Conservation (phyloP, 1,140 invertebrate species). For the Philopotamus ludificatus region DNA sequence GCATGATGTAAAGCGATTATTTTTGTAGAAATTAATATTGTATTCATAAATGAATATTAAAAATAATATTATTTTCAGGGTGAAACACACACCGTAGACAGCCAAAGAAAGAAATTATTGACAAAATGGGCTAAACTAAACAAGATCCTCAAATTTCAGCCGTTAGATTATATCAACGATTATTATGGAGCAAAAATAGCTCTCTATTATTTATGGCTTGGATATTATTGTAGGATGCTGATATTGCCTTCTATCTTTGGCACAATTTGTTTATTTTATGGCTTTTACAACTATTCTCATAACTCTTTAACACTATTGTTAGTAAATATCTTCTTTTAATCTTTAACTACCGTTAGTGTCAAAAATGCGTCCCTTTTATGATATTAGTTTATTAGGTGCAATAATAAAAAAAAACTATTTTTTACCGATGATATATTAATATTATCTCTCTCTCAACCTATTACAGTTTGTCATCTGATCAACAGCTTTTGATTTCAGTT, state of each 20-base stretch:
- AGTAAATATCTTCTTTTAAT: no score
- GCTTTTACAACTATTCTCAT: slow-evolving; percentile 56
- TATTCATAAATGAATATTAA: not conserved
- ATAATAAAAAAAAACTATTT: no score
- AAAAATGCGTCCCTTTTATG: no score
- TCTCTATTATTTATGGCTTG: slow-evolving; percentile 95
- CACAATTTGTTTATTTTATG: slow-evolving; percentile 78
- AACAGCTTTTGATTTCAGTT: no score
- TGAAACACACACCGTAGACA: slow-evolving; percentile 65
- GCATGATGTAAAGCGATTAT: slow-evolving; percentile 73
- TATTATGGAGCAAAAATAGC: slow-evolving; percentile 86
- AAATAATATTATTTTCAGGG: slow-evolving; percentile 57
- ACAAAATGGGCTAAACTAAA: slow-evolving; percentile 82
- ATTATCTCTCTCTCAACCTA: no score
- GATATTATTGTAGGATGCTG: slow-evolving; percentile 93
- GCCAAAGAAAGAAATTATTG: slow-evolving; percentile 73
- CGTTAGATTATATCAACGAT: slow-evolving; percentile 83
- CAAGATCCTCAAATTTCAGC: slow-evolving; percentile 83
- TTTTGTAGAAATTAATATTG: not conserved
- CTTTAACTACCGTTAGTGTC: no score
- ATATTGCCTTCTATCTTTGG: slow-evolving; percentile 84
- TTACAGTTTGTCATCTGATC: no score
- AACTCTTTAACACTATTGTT: no score
- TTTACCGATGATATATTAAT: no score
- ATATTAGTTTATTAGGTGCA: no score